A percentile compares a stretch with the other conserved stretches of the same genome.
These are phyloP conservation scores for Drosophila pectinifera DNA, from an alignment of 1,140 invertebrate genomes.

Conservation along the genomic window DNA sequence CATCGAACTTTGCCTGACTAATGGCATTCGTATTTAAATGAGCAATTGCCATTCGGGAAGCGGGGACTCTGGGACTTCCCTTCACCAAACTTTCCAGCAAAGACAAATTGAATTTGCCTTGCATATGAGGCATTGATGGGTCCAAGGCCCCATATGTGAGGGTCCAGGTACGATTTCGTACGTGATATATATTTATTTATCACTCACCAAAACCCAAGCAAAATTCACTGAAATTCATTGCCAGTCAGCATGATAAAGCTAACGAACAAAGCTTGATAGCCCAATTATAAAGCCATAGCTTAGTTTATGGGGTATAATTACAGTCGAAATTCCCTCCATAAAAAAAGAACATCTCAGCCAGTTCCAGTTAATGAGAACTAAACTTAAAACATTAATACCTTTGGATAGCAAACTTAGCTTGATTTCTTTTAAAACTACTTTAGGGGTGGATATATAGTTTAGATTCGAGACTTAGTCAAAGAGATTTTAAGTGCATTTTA, in stretches of 20 bases:
- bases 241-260: neutral
- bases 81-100: constrained; percentile 29
- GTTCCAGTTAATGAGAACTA: constrained; percentile 1
- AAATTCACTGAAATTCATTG: neutral
- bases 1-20: constrained; percentile 63
- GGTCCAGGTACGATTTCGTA: neutral
- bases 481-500: too few species aligned
- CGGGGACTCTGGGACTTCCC: neutral
- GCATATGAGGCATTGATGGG: constrained; percentile 34
- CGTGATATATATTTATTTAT: constrained; percentile 2
- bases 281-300: constrained; percentile 2
- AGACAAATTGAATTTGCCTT: constrained; percentile 59
- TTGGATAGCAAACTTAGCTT: neutral
- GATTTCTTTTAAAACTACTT: neutral
- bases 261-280: neutral
- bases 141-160: constrained; percentile 5
- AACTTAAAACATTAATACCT: neutral
- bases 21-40: constrained; percentile 76
- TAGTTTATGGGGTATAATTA: constrained; percentile 5
- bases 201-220: neutral
- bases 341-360: neutral
- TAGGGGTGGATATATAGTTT: too few species aligned
- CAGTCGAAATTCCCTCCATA: neutral
- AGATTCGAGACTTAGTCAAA: too few species aligned
- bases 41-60: constrained; percentile 16